These are phyloP conservation scores for Nematopogon swammerdamellus DNA, from an alignment of 2,888 invertebrate genomes.

Conservation along the genomic window DNA sequence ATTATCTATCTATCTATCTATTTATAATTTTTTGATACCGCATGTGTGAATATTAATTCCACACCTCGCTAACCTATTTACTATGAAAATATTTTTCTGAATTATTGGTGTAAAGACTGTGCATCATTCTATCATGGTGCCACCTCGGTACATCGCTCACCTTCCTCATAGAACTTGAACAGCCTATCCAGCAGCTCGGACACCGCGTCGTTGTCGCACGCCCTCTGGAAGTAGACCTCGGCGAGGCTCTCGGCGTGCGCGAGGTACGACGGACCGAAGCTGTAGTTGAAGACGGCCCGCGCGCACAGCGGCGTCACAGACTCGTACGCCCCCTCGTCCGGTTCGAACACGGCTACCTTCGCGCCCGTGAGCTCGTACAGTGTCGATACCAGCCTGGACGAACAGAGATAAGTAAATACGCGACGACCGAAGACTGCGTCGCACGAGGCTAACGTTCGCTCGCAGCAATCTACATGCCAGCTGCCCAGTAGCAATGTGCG, in stretches of 20 bases:
- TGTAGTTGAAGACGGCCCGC: slow-evolving; percentile 59
- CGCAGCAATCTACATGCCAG: too few species aligned
- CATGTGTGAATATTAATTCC: too few species aligned
- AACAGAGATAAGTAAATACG: slow-evolving; percentile 15
- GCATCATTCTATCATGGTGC: too few species aligned
- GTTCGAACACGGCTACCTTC: slow-evolving; percentile 46
- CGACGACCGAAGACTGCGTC: too few species aligned
- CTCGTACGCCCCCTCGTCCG: slow-evolving; percentile 52
- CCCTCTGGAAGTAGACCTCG: slow-evolving; percentile 62
- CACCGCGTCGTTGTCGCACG: slow-evolving; percentile 42
- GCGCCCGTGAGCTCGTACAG: slow-evolving; percentile 55
- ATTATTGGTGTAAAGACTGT: too few species aligned
- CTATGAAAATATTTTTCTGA: too few species aligned
- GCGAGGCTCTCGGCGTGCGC: slow-evolving; percentile 56
- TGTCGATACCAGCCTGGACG: slow-evolving; percentile 63
- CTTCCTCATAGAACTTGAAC: slow-evolving; percentile 53
- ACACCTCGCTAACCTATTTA: too few species aligned
- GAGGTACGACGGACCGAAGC: slow-evolving; percentile 56
- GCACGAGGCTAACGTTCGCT: neutral
- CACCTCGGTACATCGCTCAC: too few species aligned
- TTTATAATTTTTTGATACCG: too few species aligned
- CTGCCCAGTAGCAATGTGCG: too few species aligned
- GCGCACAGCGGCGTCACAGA: slow-evolving; percentile 55
- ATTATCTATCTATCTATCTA: too few species aligned
- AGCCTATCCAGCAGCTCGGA: slow-evolving; percentile 55